Conservation (phyloP, 2,797 vertebrate genomes). For the Perodicticus potto region DNA sequence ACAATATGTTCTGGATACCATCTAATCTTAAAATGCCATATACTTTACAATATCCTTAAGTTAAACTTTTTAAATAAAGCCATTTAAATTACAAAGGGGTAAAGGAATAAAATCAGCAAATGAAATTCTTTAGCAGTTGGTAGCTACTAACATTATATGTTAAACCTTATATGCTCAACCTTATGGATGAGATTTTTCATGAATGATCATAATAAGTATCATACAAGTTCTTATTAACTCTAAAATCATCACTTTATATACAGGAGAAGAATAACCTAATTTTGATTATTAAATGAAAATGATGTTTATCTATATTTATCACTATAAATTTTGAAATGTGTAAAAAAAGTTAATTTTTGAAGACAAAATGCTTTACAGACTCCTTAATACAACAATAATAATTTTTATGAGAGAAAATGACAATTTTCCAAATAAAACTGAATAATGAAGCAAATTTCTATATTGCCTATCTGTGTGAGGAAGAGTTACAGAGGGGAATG, state of each 20-base stretch:
- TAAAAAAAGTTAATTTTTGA: slow-evolving; percentile 19
- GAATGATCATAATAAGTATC: background rate
- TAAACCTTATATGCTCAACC: slow-evolving; percentile 14
- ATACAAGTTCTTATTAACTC: slow-evolving; percentile 32
- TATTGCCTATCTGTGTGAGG: background rate
- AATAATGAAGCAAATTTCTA: slow-evolving; percentile 44
- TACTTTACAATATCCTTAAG: slow-evolving; percentile 70
- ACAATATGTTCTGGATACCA: slow-evolving; percentile 82
- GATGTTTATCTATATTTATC: background rate
- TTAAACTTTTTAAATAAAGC: slow-evolving; percentile 75
- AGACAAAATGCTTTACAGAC: slow-evolving; percentile 37
- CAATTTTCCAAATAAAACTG: slow-evolving; percentile 18
- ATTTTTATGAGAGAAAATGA: slow-evolving; percentile 19
- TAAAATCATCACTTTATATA: slow-evolving; percentile 61
- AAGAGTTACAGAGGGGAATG: background rate
- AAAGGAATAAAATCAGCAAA: slow-evolving; percentile 77
- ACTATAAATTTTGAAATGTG: slow-evolving; percentile 38
- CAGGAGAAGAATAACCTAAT: background rate
- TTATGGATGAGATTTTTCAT: slow-evolving; percentile 23
- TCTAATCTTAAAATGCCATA: slow-evolving; percentile 82
- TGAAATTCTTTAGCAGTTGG: slow-evolving; percentile 73
- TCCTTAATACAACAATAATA: slow-evolving; percentile 8
- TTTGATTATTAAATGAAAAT: slow-evolving; percentile 50
- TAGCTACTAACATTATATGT: slow-evolving; percentile 68
- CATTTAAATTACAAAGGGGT: slow-evolving; percentile 77